These are phyloP conservation scores for Chironex yamaguchii DNA, from an alignment of 30 jellyfish, hydroid and myxozoan genomes.

Conservation along the genomic window DNA sequence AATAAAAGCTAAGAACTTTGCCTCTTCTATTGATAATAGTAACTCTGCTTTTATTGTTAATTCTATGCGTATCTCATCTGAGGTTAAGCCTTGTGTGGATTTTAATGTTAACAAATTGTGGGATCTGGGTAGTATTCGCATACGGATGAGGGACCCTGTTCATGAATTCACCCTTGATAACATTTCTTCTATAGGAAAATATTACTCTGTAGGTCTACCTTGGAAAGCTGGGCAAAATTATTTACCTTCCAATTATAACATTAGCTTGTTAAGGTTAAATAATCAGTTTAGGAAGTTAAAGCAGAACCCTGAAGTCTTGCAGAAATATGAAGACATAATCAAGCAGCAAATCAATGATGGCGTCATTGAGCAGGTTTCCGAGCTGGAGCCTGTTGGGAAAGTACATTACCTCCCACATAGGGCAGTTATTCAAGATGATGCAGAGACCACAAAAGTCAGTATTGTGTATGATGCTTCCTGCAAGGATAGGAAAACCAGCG, in stretches of 20 bases:
- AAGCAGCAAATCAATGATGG: constrained; percentile 9
- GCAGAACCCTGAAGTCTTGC: constrained; percentile 25
- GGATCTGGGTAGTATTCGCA: constrained; percentile 63
- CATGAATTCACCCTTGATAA: constrained; percentile 39
- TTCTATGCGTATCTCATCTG: too few relatives aligned
- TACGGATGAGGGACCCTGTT: constrained; percentile 37
- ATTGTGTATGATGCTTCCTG: constrained; percentile 40
- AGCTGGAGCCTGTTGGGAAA: constrained; percentile 3
- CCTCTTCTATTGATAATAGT: background rate
- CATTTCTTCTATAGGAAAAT: constrained; percentile 37
- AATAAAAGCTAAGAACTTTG: constrained; percentile 17
- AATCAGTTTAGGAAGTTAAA: constrained; percentile 17
- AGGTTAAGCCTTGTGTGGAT: constrained; percentile 4
- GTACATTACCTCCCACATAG: constrained; percentile 52
- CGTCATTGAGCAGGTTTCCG: constrained; percentile 21
- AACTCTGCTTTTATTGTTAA: too few relatives aligned
- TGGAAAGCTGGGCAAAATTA: constrained; percentile 73
- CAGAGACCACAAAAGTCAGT: constrained; percentile 51
- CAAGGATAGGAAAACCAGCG: background rate
- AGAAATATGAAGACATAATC: constrained; percentile 5
- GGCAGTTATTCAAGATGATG: constrained; percentile 25
- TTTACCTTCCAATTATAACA: constrained; percentile 22
- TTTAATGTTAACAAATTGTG: constrained; percentile 21
- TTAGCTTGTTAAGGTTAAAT: constrained; percentile 16
- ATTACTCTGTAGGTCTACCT: constrained; percentile 57